Evolutionary conservation across 2,888 invertebrate genomes (phyloP).

Genomic region (Eupithecia inturbata): DNA sequence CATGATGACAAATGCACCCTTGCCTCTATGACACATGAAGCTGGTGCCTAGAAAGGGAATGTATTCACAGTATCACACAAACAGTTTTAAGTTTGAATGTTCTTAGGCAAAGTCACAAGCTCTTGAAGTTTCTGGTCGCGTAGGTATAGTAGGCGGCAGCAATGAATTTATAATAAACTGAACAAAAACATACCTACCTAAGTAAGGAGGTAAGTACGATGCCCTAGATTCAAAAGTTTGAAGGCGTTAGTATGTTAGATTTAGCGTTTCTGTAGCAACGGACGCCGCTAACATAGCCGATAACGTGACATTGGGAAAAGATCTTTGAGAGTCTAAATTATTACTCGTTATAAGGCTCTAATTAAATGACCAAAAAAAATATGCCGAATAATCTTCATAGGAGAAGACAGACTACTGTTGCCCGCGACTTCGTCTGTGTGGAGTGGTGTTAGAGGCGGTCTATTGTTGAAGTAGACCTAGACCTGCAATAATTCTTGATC

Average conservation of each 20-base stretch:
- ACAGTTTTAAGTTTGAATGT: not conserved
- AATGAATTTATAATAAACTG: not conserved
- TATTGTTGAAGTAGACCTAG: too few species aligned
- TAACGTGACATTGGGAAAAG: not conserved
- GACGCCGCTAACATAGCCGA: not conserved
- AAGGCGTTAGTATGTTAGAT: slow-evolving; percentile 1
- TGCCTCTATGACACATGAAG: not conserved
- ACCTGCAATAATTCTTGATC: too few species aligned
- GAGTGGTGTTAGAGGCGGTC: too few species aligned
- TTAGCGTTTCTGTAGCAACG: slow-evolving; percentile 8
- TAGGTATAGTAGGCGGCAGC: not conserved
- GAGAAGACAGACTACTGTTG: too few species aligned
- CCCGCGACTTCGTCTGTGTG: too few species aligned
- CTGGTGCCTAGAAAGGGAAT: not conserved
- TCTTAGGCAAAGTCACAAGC: not conserved
- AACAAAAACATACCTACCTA: not conserved
- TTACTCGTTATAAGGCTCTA: too few species aligned
- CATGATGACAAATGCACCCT: not conserved
- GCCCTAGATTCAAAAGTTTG: slow-evolving; percentile 13
- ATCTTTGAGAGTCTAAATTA: not conserved
- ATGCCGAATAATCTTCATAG: too few species aligned
- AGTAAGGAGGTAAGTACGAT: not conserved
- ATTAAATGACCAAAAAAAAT: too few species aligned
- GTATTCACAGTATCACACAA: not conserved
- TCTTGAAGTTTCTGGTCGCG: not conserved